phyloP scores from a whole-genome alignment of 2,888 invertebrate genomes.

The Heliconius cydno region DNA sequence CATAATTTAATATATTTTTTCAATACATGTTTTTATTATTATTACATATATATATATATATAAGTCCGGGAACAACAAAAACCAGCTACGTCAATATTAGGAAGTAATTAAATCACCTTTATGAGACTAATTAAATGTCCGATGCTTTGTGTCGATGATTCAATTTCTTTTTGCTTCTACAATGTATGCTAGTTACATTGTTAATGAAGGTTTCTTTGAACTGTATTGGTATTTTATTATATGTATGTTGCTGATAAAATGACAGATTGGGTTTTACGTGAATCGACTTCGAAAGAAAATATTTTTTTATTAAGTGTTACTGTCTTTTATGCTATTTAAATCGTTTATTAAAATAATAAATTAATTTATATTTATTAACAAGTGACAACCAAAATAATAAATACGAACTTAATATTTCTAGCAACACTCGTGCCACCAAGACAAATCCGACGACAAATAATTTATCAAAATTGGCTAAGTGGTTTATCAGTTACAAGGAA shows the following conservation, averaged over 20 bases:
- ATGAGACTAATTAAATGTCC: conserved; percentile 69
- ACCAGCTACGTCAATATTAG: conserved; percentile 74
- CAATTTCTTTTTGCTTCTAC: conserved; percentile 50
- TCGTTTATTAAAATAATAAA: no score
- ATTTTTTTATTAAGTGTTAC: background rate
- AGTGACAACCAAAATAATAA: no score
- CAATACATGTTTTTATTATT: conserved; percentile 55
- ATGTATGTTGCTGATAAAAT: background rate
- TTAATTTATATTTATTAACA: no score
- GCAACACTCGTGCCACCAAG: no score
- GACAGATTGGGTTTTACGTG: background rate
- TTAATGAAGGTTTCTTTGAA: conserved; percentile 30
- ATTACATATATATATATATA: conserved; percentile 31
- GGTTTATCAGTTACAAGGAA: no score
- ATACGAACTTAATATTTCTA: no score
- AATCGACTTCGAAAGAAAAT: background rate
- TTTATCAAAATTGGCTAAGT: no score
- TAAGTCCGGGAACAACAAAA: conserved; percentile 62
- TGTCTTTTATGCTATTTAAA: background rate
- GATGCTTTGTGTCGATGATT: conserved; percentile 62
- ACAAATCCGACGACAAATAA: no score
- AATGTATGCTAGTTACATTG: conserved; percentile 1
- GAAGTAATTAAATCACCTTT: conserved; percentile 76
- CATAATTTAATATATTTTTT: conserved; percentile 36
- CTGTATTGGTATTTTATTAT: conserved; percentile 2